Percentiles rank a stretch among this genome's conserved stretches.
Conservation (phyloP, 37 sponge, comb jelly and placozoan genomes). For the Aplysina aerophoba region DNA sequence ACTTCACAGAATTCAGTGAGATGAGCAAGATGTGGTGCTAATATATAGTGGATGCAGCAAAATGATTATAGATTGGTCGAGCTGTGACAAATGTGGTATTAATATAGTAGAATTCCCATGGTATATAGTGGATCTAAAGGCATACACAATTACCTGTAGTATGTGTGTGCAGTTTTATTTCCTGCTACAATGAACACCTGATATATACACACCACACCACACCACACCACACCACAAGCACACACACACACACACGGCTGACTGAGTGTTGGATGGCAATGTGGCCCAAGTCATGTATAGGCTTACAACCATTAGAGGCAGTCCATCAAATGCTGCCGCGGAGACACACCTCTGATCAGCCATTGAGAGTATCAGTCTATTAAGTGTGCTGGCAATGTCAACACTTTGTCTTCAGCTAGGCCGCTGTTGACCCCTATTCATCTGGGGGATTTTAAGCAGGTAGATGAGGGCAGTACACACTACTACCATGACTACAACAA, state of each 20-base stretch:
- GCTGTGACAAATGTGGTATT: no score
- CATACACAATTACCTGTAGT: no score
- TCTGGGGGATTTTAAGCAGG: constrained; percentile 80
- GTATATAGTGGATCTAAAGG: no score
- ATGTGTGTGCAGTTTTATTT: no score
- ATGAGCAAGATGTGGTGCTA: not conserved
- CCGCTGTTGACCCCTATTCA: constrained; percentile 47
- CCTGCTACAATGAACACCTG: not conserved
- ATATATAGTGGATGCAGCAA: not conserved
- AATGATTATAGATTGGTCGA: no score
- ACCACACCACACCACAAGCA: no score
- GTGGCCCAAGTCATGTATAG: constrained; percentile 73
- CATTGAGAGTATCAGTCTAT: no score
- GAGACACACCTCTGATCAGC: constrained; percentile 55
- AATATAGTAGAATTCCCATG: no score
- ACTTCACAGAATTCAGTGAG: no score
- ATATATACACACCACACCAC: not conserved
- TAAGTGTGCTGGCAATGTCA: no score
- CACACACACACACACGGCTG: constrained; percentile 16
- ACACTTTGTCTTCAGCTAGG: constrained; percentile 19
- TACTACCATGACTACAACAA: no score
- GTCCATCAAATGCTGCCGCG: not conserved
- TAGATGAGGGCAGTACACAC: constrained; percentile 10
- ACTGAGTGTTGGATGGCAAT: constrained; percentile 85
- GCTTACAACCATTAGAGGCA: constrained; percentile 68